Percentiles rank a stretch among this genome's conserved stretches.
These are phyloP conservation scores for Labroides dimidiatus DNA, from an alignment of 2,797 vertebrate species.

Conservation along the genomic window DNA sequence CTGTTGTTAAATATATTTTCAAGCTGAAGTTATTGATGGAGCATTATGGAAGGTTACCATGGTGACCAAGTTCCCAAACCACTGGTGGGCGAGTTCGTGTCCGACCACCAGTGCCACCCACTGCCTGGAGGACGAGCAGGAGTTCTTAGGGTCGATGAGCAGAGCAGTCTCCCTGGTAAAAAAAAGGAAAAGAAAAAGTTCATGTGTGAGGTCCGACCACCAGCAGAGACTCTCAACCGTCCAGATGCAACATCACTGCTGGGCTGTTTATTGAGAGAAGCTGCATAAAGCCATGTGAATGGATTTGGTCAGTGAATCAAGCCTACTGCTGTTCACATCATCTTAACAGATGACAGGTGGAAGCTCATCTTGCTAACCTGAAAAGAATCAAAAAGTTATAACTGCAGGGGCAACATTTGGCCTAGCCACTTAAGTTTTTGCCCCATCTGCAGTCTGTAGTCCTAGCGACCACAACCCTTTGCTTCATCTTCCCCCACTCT, in stretches of 20 bases:
- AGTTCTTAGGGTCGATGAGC: constrained; percentile 98
- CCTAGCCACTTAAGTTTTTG: too few species aligned
- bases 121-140: constrained; percentile 97
- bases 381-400: constrained; percentile 39
- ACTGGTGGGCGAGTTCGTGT: constrained; percentile 98
- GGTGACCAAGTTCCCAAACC: constrained; percentile 99
- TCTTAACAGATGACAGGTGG: constrained; percentile 38
- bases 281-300: neutral
- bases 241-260: constrained; percentile 2
- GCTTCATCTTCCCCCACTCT: too few species aligned
- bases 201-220: constrained; percentile 17
- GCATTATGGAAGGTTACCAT: constrained; percentile 87
- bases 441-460: too few species aligned
- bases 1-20: too few species aligned
- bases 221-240: neutral
- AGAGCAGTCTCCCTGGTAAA: constrained; percentile 97
- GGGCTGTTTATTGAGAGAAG: constrained; percentile 6
- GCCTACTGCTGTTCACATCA: constrained; percentile 11
- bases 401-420: neutral
- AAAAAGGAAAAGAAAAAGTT: constrained; percentile 32
- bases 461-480: too few species aligned
- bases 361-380: neutral
- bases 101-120: constrained; percentile 99
- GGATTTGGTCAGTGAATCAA: neutral
- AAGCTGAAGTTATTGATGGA: neutral